Conservation (phyloP, 2,888 invertebrate species). For the Calameuta filiformis region DNA sequence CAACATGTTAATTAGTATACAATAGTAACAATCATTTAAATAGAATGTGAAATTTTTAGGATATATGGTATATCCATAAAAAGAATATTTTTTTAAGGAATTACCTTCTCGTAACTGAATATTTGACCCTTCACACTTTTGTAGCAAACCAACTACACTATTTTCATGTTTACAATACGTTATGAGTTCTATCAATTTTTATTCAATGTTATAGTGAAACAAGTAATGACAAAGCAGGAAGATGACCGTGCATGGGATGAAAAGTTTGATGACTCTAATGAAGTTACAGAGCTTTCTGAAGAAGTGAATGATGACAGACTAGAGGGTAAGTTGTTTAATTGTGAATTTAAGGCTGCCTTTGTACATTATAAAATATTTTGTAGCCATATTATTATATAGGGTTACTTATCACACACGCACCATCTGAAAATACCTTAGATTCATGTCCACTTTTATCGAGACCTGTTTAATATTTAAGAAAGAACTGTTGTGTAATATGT, state of each 20-base stretch:
- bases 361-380: too few species aligned
- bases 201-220: constrained; percentile 28
- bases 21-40: too few species aligned
- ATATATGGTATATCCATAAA: too few species aligned
- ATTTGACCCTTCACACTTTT: too few species aligned
- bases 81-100: too few species aligned
- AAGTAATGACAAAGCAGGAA: constrained; percentile 53
- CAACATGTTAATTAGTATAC: too few species aligned
- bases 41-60: too few species aligned
- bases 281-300: constrained; percentile 58
- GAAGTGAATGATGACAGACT: constrained; percentile 61
- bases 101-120: too few species aligned
- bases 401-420: too few species aligned
- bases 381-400: too few species aligned
- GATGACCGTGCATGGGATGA: constrained; percentile 68
- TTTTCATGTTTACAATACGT: background rate
- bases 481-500: background rate
- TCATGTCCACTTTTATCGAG: too few species aligned
- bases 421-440: too few species aligned
- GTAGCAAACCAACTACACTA: background rate
- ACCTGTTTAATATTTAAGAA: background rate
- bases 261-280: constrained; percentile 67
- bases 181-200: background rate
- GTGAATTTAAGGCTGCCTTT: background rate
- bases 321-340: constrained; percentile 22